These are phyloP conservation scores for Aethes cnicana DNA, from an alignment of 2,888 invertebrate genomes.

Conservation along the genomic window DNA sequence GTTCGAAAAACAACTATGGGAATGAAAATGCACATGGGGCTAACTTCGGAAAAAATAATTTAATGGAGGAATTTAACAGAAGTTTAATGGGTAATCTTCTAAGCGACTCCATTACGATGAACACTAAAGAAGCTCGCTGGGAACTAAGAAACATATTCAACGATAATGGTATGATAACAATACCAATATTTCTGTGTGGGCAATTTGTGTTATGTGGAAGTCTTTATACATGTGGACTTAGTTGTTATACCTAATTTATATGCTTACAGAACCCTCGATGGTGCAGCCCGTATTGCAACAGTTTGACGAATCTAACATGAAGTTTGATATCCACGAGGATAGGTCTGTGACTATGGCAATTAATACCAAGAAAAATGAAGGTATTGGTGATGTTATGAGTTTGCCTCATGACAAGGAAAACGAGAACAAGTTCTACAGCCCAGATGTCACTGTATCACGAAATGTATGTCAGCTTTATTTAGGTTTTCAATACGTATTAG, in stretches of 20 bases:
- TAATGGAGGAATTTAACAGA: constrained; percentile 75
- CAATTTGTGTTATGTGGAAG: too few species aligned
- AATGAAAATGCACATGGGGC: constrained; percentile 55
- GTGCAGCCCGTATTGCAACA: constrained; percentile 73
- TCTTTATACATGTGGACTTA: too few species aligned
- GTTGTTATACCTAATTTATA: too few species aligned
- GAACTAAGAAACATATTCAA: constrained; percentile 85
- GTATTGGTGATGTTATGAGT: constrained; percentile 48
- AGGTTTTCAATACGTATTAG: neutral
- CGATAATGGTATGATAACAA: constrained; percentile 66
- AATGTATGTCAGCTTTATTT: constrained; percentile 49
- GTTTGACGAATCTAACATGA: constrained; percentile 59
- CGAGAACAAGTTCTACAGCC: constrained; percentile 59
- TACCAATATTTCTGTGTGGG: too few species aligned
- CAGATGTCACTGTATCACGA: constrained; percentile 45
- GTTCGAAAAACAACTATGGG: constrained; percentile 45
- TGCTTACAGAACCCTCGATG: constrained; percentile 68
- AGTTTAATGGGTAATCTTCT: constrained; percentile 78
- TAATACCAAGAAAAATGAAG: constrained; percentile 66
- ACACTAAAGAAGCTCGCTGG: constrained; percentile 87
- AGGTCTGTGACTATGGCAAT: constrained; percentile 75
- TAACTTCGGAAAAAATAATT: constrained; percentile 65
- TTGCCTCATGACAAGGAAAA: constrained; percentile 71
- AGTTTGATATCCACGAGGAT: constrained; percentile 78
- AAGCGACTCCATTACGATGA: constrained; percentile 84